Conservation (phyloP, 2,113 vertebrate species). For the Athene cunicularia region DNA sequence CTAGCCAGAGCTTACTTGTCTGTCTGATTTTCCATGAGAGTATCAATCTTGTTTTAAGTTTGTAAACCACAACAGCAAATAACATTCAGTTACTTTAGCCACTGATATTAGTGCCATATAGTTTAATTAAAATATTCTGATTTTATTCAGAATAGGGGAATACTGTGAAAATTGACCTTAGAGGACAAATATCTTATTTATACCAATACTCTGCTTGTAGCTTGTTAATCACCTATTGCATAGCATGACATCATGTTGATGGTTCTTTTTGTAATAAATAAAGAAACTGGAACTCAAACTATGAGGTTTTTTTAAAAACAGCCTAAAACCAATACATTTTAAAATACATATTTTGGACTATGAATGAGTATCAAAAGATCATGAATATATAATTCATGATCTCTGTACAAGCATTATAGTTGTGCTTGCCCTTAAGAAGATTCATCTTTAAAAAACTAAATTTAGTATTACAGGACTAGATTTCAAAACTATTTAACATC, state of each 20-base stretch:
- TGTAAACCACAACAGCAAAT: neutral
- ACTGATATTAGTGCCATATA: neutral
- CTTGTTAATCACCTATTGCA: slow-evolving; percentile 32
- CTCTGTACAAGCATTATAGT: neutral
- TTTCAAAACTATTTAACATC: neutral
- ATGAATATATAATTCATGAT: neutral
- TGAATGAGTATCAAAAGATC: neutral
- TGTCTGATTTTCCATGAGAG: neutral
- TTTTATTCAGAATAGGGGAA: slow-evolving; percentile 14
- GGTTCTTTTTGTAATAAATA: slow-evolving; percentile 13
- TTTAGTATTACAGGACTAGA: neutral
- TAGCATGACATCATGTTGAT: neutral
- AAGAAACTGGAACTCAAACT: neutral
- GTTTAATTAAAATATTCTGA: neutral
- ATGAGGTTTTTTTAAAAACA: neutral
- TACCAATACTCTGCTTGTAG: neutral
- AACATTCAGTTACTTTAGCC: neutral
- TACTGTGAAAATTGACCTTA: slow-evolving; percentile 6
- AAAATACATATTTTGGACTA: neutral
- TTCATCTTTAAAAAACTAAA: neutral
- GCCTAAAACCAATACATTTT: neutral
- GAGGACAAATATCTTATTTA: slow-evolving; percentile 37
- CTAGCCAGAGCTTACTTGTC: neutral
- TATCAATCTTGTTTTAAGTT: neutral
- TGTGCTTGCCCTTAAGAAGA: neutral